Base-by-base conservation (phyloP, 2,888 invertebrate genomes). In the Petrolisthes manimaculis region DNA sequence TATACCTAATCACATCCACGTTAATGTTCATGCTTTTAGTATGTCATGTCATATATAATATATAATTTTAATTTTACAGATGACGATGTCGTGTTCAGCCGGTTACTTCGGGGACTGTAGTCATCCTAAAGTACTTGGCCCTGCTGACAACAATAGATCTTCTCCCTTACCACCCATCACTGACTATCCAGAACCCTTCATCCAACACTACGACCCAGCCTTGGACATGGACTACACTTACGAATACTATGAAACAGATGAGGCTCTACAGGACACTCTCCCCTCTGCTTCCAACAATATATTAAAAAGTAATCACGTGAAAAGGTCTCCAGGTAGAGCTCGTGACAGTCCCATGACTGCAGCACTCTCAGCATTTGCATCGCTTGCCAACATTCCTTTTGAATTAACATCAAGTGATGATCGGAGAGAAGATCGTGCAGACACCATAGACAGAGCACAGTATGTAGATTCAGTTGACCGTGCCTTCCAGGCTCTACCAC, bases 301-400 rank as follows among this genome's bases (percentile, higher is more conserved):
- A n/a, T 9, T 24, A 9, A 56, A 55, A 12, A 84, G 51, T 21
- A 88, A 51, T 18, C 69, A 81, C n/a, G 21, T 84, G n/a, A 77
- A 83, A n/a, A n/a, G 55, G 6, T 54, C 75, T 6, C 67, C 84
- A 1, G 61, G 74, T 4, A n/a, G 56, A 4, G 51, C 51, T 3
- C 71, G 56, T 54, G 85, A 78, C 24, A 83, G 54, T 12, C 74
- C 77, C 69, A 89, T 89, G 88, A 69, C 69, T 14, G 85, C 88
- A n/a, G 85, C 88, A 24, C 77, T 89, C 8, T 89, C 88, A 55
- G 88, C 88, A 18, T 85, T 89, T 67, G 88, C 88, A 14, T 89
- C 88, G 6, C 82, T 89, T 4, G 85, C 81, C 54, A 89, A 89
- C 74, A 78, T 89, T 14, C 88, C 88, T 5, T 80, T 84, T 37